These are phyloP conservation scores for Babyrousa celebensis DNA, from an alignment of 2,797 vertebrate species.

Conservation along the genomic window DNA sequence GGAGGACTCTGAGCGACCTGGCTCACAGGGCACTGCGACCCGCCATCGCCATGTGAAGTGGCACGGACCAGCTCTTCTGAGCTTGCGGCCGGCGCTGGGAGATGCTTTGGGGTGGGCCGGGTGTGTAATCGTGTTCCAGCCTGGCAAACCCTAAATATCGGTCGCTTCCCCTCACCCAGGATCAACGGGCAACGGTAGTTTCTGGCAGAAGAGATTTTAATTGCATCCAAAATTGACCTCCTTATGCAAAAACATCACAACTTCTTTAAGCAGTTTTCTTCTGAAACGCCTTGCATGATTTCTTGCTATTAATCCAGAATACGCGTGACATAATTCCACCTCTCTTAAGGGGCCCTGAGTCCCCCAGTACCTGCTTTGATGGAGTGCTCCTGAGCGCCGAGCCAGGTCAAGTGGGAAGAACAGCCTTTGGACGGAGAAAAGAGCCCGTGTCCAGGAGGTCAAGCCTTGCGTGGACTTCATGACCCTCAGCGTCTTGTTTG, in stretches of 20 bases:
- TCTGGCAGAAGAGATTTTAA: not conserved
- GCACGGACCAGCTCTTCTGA: not conserved
- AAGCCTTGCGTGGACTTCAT: fast-evolving
- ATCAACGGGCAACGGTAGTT: too few relatives aligned
- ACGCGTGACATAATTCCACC: not conserved
- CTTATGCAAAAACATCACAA: too few relatives aligned
- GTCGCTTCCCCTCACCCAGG: too few relatives aligned
- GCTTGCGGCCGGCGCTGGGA: fast-evolving
- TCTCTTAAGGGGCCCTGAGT: fast-evolving
- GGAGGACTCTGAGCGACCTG: fast-evolving
- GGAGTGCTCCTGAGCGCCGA: not conserved
- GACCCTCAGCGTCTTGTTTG: too few relatives aligned
- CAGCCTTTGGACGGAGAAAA: not conserved
- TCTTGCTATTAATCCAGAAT: not conserved
- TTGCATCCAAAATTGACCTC: too few relatives aligned
- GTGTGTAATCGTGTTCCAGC: not conserved
- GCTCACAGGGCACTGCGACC: not conserved
- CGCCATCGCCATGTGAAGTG: too few relatives aligned
- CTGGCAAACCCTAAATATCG: too few relatives aligned
- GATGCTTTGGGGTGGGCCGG: fast-evolving
- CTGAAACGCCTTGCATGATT: fast-evolving
- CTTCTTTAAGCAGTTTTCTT: not conserved
- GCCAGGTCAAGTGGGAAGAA: fast-evolving
- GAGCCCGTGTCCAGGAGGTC: fast-evolving
- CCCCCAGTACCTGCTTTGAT: not conserved